Base-by-base conservation (phyloP, 2,113 vertebrate species). In the Eudorcas thomsonii region DNA sequence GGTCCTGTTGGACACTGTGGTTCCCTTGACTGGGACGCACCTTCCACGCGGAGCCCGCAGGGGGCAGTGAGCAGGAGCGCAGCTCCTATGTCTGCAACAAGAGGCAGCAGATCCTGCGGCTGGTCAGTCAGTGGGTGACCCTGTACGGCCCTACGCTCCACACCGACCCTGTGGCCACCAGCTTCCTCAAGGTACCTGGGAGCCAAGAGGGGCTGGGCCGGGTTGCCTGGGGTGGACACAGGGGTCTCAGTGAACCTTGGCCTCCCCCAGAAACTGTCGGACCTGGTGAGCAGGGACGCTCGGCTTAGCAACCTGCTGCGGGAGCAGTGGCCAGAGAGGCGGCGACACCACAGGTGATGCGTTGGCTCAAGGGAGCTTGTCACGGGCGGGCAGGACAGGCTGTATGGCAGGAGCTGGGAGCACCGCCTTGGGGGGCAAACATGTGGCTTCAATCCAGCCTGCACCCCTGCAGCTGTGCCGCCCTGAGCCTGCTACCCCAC, bases 91-190 rank as follows among this genome's bases (percentile, higher is more conserved):
- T 99, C 50, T 98, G 99, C 95, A 99, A 98, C 95, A 99, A 99
- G 88, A 99, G 99, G 26, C 99, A 99, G 96, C 99, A 99, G 98
- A 99, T 99, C 87, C 99, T 99, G 97, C 99, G 99, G 48, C 98
- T 99, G 59, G 99, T 99, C 3, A 98, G 99, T 98, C 99, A 99
- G 91, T 99, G 99, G 99, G 99, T 99, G 98, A 98, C 99, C 71
- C 98, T 99, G 80, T 99, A 99, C 0, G 99, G 99, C 87, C 98
- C 98, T 19, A 98, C 99, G 97, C 99, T 99, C 93, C 99, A 99
- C 96, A 99, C 99, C 0, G 99, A 99, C 97, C 98, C 99, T 0
- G 91, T 99, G 78, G 99, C 99, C 84, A 95, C 98, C 62, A 98
- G 98, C 10, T 99, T 99, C 93, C 98, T 99, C 93, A 99, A 99